Percentiles rank a stretch among this genome's conserved stretches.
phyloP scores from a whole-genome alignment of 2,797 vertebrate genomes.

The Erethizon dorsatum region DNA sequence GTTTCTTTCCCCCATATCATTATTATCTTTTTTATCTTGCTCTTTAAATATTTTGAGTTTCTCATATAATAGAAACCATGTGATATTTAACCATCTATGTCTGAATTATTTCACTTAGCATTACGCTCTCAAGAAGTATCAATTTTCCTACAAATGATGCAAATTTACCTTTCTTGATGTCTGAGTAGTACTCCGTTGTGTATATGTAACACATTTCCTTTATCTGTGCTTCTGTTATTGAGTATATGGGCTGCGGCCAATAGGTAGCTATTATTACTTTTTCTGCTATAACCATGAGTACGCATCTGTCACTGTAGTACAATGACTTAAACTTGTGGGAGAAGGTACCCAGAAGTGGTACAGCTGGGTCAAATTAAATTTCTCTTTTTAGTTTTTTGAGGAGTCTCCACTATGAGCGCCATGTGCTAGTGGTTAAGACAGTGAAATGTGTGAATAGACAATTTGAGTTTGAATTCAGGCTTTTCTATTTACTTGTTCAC shows the following conservation, averaged over 20 bases:
- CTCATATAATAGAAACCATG: not conserved
- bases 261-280: not conserved
- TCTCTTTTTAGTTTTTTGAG: not conserved
- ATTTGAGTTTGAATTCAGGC: constrained; percentile 4
- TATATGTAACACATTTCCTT: not conserved
- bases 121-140: not conserved
- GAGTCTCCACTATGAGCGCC: not conserved
- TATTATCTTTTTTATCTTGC: not conserved
- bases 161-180: not conserved
- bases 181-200: not conserved
- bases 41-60: not conserved
- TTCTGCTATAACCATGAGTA: not conserved
- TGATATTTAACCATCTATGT: not conserved
- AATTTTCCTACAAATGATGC: not conserved
- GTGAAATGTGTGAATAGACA: not conserved
- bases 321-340: not conserved
- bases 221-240: not conserved
- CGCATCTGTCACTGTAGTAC: not conserved
- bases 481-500: not conserved
- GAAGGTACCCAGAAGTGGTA: not conserved
- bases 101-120: not conserved
- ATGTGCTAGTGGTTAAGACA: not conserved
- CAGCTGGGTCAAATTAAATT: not conserved
- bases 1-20: not conserved
- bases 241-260: not conserved